Evolutionary conservation across 2,797 vertebrate species (phyloP), one percentile per base, ranked within the genome.

Genomic region (Premnoplex brunnescens): DNA sequence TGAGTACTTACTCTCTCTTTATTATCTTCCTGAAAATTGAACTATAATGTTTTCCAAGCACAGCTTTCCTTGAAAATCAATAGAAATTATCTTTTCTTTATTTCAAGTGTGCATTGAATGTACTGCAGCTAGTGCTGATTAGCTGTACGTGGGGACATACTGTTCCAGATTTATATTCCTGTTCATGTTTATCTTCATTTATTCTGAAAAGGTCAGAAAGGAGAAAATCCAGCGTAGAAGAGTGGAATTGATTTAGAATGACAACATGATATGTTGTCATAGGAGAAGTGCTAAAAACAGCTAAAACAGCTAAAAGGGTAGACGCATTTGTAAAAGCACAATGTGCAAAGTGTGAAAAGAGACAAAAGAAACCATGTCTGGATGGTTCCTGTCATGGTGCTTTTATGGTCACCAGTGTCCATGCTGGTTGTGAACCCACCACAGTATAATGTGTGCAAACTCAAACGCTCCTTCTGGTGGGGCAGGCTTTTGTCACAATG

Each of bases 141-240:
- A 89, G 49, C 41, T 88, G 36, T 36, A 28, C 0, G 0, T 56
- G 37, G n/a, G 12, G 27, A 34, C 17, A 62, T 16, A 9, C 30
- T 94, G 86, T 69, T 32, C 51, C 39, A 36, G 56, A 74, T 24
- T 72, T 13, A n/a, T 59, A 56, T 66, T 28, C 27, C 30, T 46
- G 8, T 41, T 89, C 51, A 24, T 91, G 30, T 78, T 93, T 89
- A 13, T 87, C 78, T 82, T 79, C 59, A 87, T 74, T 91, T 60
- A 62, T 54, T 90, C n/a, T 81, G 88, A 44, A 94, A 78, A 95
- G 88, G 83, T 93, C 90, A 96, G 62, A 78, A 80, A 78, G 41
- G 39, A 73, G 54, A 86, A 23, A 54, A 88, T 68, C 37, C 36
- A 51, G 24, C 0, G 0, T 4, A 84, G 43, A 81, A 22, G 37